Evolutionary conservation across 2,113 vertebrate genomes (phyloP).

Genomic region (Lamprotornis superbus): DNA sequence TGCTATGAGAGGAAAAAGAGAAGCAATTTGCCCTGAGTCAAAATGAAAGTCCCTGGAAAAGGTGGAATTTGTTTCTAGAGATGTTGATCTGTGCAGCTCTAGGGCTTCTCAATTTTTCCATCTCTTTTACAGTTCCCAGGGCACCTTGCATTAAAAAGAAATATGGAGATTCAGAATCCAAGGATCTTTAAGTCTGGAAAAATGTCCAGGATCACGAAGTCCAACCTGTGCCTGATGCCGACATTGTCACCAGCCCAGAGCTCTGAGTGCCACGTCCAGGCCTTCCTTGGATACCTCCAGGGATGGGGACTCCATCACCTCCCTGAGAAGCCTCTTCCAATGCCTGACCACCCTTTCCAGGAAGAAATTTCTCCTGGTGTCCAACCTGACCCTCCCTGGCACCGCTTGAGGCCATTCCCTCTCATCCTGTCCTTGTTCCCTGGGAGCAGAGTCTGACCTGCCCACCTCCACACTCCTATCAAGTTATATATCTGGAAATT

Average conservation of each 20-base stretch:
- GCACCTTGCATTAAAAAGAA: neutral
- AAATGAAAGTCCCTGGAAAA: neutral
- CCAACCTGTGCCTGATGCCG: rapidly evolving
- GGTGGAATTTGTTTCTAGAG: neutral
- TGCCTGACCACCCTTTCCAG: neutral
- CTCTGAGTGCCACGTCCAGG: rapidly evolving
- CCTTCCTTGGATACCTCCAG: neutral
- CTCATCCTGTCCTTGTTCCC: neutral
- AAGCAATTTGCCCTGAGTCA: neutral
- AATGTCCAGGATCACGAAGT: neutral
- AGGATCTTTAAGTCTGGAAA: neutral
- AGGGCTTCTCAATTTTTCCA: neutral
- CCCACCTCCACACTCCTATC: neutral
- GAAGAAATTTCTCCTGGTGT: rapidly evolving
- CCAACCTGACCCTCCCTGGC: neutral
- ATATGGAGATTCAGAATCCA: neutral
- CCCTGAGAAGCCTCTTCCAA: neutral
- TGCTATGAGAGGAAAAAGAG: neutral
- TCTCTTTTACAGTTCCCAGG: neutral
- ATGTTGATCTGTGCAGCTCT: neutral
- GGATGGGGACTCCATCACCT: neutral
- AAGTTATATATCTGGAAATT: neutral
- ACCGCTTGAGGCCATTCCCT: rapidly evolving
- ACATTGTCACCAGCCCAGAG: neutral
- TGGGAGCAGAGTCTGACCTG: neutral